Percentiles rank a stretch among this genome's conserved stretches.
These are phyloP conservation scores for Gonioctena quinquepunctata DNA, from an alignment of 1,140 invertebrate species.

Conservation along the genomic window DNA sequence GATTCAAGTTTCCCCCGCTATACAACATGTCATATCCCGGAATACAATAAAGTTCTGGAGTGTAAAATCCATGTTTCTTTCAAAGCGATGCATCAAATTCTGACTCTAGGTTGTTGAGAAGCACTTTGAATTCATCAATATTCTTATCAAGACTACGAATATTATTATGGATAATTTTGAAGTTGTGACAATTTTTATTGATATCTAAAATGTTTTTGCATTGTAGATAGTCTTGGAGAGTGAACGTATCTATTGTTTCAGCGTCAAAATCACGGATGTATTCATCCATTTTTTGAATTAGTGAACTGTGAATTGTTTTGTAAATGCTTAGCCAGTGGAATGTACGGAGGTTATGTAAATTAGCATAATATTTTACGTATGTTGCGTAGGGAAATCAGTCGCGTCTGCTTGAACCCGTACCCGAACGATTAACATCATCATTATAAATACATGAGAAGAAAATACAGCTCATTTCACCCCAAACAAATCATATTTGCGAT, in stretches of 20 bases:
- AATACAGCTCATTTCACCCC: too few species aligned
- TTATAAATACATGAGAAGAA: too few species aligned
- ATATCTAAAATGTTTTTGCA: not conserved
- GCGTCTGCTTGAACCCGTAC: too few species aligned
- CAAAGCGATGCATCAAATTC: not conserved
- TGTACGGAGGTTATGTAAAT: too few species aligned
- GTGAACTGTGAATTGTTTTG: too few species aligned
- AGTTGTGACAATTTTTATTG: not conserved
- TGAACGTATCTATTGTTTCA: not conserved
- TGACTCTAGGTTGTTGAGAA: not conserved
- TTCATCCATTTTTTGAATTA: too few species aligned
- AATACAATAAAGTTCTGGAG: not conserved
- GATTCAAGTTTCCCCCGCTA: not conserved
- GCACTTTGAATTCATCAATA: conserved; percentile 1
- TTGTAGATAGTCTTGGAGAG: not conserved
- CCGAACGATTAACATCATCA: too few species aligned
- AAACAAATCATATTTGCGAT: too few species aligned
- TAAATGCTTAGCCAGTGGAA: too few species aligned
- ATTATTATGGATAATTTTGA: conserved; percentile 1
- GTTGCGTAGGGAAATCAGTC: too few species aligned
- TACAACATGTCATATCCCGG: not conserved
- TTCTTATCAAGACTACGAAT: conserved; percentile 3
- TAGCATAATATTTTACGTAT: too few species aligned
- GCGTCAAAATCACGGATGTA: conserved; percentile 2
- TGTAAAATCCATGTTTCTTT: not conserved